Evolutionary conservation across 2,113 vertebrate species (phyloP), one percentile per base, ranked within the genome.

Genomic region (Gila orcuttii): DNA sequence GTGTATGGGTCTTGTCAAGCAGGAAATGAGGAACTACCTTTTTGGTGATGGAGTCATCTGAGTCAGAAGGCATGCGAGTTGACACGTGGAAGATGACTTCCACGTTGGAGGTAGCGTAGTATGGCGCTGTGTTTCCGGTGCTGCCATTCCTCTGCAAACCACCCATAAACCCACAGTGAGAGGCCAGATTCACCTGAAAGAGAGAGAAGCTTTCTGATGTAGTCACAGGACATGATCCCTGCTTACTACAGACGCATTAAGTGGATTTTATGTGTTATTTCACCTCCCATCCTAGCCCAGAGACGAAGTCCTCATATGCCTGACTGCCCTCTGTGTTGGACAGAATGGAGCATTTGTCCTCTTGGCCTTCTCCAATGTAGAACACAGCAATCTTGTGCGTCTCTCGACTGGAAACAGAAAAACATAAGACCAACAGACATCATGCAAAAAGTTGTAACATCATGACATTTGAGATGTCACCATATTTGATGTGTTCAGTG

Each of bases 271-370:
- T 75, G 17, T 88, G 36, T 52, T 69, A 23, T 68, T 47, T 57
- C 95, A 99, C 98, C 97, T 99, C 98, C 98, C 98, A 99, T 93
- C 98, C 98, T 62, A 99, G 95, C 77, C 98, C 98, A 84, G 97
- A 98, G 21, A 99, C 97, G 90, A 99, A 99, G 88, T 98, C 97
- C 92, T 99, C 98, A 79, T 98, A 99, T 0, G 96, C 95, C 91
- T 98, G 96, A 93, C 97, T 99, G 91, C 97, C 98, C 84, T 96
- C 93, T 0, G 94, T 93, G 36, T 99, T 99, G n/a, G 98, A 97
- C 77, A 99, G 92, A 90, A 99, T 99, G 2, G 98, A 99, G 84
- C 95, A 97, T 89, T 99, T 99, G 92, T 99, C 98, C 91, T 99
- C 98, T 91, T 99, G 98, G 15, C 98, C 98, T 90, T 99, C 98